These are phyloP conservation scores for Leptopilina syphax DNA, from an alignment of 2,888 invertebrate species.

Conservation along the genomic window DNA sequence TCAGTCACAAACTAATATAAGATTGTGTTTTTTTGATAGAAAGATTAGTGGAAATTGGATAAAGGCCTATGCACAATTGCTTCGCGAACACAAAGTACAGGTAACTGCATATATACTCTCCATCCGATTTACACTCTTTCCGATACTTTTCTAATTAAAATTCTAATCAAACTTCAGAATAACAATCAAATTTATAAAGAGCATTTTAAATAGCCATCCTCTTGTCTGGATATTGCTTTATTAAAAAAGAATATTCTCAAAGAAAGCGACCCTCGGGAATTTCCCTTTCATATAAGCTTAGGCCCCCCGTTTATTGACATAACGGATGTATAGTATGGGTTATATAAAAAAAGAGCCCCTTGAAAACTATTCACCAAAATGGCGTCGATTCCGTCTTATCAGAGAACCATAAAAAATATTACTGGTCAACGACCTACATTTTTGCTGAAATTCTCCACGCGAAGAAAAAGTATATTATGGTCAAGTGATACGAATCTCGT, in stretches of 20 bases:
- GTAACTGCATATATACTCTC: too few species aligned
- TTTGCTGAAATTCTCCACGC: constrained; percentile 39
- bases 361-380: constrained; percentile 25
- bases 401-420: constrained; percentile 59
- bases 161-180: constrained; percentile 11
- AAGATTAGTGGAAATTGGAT: too few species aligned
- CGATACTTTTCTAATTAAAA: constrained; percentile 5
- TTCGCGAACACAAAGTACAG: too few species aligned
- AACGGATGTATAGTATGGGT: constrained; percentile 45
- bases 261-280: constrained; percentile 42
- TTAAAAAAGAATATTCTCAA: constrained; percentile 25
- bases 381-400: constrained; percentile 58
- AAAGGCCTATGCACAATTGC: too few species aligned
- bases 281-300: constrained; percentile 33
- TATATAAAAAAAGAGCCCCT: constrained; percentile 43
- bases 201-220: constrained; percentile 17
- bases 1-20: too few species aligned
- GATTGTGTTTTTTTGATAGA: too few species aligned
- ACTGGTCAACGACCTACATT: constrained; percentile 56
- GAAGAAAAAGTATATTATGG: constrained; percentile 56
- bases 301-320: constrained; percentile 44
- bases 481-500: constrained; percentile 60
- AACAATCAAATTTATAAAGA: constrained; percentile 10
- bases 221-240: constrained; percentile 38
- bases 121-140: too few species aligned